Base-by-base conservation (phyloP, 2,888 invertebrate genomes). In the Tholera decimalis region DNA sequence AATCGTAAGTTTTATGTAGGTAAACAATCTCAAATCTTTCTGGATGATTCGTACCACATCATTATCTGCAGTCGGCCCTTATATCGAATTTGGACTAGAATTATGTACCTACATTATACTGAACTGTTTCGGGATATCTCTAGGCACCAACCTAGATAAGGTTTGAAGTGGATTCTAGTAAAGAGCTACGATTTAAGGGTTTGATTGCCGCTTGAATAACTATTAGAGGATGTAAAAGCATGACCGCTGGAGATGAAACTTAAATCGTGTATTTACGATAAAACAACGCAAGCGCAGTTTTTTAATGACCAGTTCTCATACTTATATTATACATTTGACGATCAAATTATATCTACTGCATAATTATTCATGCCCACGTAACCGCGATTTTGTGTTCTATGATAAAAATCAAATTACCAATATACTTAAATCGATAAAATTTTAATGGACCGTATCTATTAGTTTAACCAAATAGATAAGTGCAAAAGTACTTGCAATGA, bases 401-500 rank as follows among this genome's bases (percentile, higher is more conserved):
- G 30, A 58, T 46, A 47, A 8, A 69, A 55, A 39, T 70, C 46
- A 28, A 46, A 18, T 51, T 33, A 41, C 35, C 30, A 43, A 50
- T 44, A n/a, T n/a, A n/a, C n/a, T n/a, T n/a, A n/a, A 39, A 61
- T 63, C 43, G 59, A 62, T 77, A 64, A 59, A 4, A 49, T 41
- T 39, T 26, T 64, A 67, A 56, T 65, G 47, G 56, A 30, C 11
- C 54, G 37, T 3, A n/a, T n/a, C n/a, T 37, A 39, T 7, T 68
- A 46, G 37, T 65, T 59, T 28, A 49, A 26, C 28, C 15, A 39
- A 51, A 49, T 57, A 64, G 61, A 63, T 77, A 77, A 69, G 44
- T 56, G 50, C 15, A 39, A 22, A 24, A 41, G 43, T 67, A 47
- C 47, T n/a, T 33, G 33, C 5, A 6, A 44, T 26, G 2, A 50